Evolutionary conservation across 2,888 invertebrate genomes (phyloP).

Genomic region (Sinelater perroti): DNA sequence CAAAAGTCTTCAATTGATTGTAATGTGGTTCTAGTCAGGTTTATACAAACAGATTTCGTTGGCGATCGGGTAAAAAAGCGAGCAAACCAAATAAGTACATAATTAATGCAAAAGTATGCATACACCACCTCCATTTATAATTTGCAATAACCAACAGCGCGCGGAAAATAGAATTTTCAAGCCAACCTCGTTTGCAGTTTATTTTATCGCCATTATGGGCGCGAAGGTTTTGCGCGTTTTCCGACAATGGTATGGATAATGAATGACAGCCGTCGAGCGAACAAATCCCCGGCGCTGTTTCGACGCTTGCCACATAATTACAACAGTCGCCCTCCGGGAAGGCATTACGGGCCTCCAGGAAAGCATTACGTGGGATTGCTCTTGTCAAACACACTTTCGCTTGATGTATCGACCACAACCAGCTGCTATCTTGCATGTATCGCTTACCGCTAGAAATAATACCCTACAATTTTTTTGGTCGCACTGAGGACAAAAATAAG

Average conservation of each 20-base stretch:
- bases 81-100: no score
- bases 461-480: neutral
- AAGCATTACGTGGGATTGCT: slow-evolving; percentile 53
- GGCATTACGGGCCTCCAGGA: slow-evolving; percentile 49
- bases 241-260: slow-evolving; percentile 43
- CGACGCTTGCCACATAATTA: slow-evolving; percentile 56
- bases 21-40: no score
- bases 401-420: slow-evolving; percentile 53
- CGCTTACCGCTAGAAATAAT: slow-evolving; percentile 28
- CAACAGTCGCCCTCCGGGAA: slow-evolving; percentile 51
- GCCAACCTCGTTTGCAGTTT: neutral
- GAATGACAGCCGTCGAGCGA: slow-evolving; percentile 51
- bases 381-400: slow-evolving; percentile 53
- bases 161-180: no score
- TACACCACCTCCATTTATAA: no score
- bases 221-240: slow-evolving; percentile 30
- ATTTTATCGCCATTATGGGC: slow-evolving; percentile 4
- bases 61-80: no score
- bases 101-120: no score
- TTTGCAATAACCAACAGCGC: no score
- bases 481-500: no score
- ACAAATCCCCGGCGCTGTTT: slow-evolving; percentile 52
- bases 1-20: no score
- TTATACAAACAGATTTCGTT: no score
- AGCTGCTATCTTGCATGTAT: slow-evolving; percentile 45